A percentile compares a stretch with the other conserved stretches of the same genome.
Conservation (phyloP, 2,888 invertebrate genomes). For the Caenorhabditis parvicauda region DNA sequence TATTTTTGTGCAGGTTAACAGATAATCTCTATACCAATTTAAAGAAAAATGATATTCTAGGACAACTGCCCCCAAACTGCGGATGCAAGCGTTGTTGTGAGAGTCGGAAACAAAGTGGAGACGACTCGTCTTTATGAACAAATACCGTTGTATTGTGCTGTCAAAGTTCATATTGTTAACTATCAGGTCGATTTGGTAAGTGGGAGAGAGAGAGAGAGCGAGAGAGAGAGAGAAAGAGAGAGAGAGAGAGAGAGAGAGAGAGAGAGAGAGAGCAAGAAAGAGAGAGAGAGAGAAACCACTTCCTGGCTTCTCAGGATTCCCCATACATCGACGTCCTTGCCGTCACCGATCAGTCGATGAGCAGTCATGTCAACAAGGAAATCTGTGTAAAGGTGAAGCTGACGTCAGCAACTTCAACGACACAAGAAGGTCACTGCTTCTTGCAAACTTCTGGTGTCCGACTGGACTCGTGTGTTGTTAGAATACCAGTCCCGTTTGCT, state of each 20-base stretch:
- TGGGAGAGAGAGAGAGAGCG: no score
- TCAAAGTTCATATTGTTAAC: constrained; percentile 36
- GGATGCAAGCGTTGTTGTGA: no score
- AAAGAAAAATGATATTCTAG: no score
- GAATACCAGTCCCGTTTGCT: constrained; percentile 50
- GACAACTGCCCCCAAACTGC: no score
- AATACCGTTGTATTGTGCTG: constrained; percentile 39
- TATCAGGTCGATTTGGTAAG: constrained; percentile 33
- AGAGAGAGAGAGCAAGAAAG: no score
- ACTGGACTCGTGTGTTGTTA: constrained; percentile 39
- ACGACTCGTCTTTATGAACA: constrained; percentile 37
- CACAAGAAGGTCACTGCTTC: no score
- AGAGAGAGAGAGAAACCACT: constrained; percentile 1
- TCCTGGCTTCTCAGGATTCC: constrained; percentile 39
- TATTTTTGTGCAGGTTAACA: no score
- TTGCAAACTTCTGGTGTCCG: not conserved
- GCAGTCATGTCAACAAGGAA: constrained; percentile 30
- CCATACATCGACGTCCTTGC: constrained; percentile 58
- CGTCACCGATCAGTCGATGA: constrained; percentile 41
- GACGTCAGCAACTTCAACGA: constrained; percentile 25
- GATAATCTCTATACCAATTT: no score
- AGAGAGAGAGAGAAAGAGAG: no score
- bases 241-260: no score
- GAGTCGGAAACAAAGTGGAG: no score
- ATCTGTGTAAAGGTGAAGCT: constrained; percentile 52